These are phyloP conservation scores for Ochlodes sylvanus DNA, from an alignment of 2,888 invertebrate genomes.

Conservation along the genomic window DNA sequence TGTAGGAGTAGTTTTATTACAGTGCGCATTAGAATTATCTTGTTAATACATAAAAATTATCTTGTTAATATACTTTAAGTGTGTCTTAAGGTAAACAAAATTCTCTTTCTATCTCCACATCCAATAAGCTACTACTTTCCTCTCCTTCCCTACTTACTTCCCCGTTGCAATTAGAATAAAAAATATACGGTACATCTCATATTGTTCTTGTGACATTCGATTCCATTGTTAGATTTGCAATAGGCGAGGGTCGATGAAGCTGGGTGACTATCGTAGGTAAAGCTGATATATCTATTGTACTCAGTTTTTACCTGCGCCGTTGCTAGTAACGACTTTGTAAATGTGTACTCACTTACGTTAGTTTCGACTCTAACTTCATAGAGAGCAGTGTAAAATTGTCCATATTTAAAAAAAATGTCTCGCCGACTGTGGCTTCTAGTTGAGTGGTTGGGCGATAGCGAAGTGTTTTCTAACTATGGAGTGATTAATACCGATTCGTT, in stretches of 20 bases:
- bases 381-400: constrained; percentile 20
- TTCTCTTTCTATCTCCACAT: too few species aligned
- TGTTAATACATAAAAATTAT: too few species aligned
- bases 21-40: too few species aligned
- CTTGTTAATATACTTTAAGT: too few species aligned
- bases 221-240: constrained; percentile 33
- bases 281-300: constrained; percentile 44
- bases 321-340: constrained; percentile 34
- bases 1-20: too few species aligned
- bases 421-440: constrained; percentile 64
- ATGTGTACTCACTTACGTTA: constrained; percentile 37
- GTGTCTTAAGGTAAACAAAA: too few species aligned
- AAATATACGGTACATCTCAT: constrained; percentile 14
- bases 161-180: not conserved
- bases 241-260: constrained; percentile 40
- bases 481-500: constrained; percentile 56
- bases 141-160: not conserved
- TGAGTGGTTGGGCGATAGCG: constrained; percentile 63
- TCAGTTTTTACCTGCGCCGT: constrained; percentile 53
- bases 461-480: constrained; percentile 59
- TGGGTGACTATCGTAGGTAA: constrained; percentile 37
- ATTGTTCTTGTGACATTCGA: constrained; percentile 34
- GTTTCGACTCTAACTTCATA: constrained; percentile 40
- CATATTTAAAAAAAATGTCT: constrained; percentile 51
- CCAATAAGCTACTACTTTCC: not conserved